Evolutionary conservation across 1,140 invertebrate species (phyloP).

Genomic region (Drosophila insularis): DNA sequence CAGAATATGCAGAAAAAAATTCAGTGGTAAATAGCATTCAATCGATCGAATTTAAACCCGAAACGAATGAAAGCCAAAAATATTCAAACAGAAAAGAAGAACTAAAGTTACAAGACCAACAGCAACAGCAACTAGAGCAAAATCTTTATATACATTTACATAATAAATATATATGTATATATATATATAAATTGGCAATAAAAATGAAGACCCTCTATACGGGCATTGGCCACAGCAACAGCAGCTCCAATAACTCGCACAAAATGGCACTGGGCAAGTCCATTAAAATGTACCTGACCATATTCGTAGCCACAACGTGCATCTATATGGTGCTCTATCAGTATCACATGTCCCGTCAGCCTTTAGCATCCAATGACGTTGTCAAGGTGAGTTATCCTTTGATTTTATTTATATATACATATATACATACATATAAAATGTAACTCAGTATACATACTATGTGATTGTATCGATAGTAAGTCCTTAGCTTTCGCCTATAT

Average conservation of each 20-base stretch:
- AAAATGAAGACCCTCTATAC: slow-evolving; percentile 41
- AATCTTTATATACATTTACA: not conserved
- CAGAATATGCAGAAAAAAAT: slow-evolving; percentile 28
- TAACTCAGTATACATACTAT: too few relatives aligned
- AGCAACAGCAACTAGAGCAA: slow-evolving; percentile 13
- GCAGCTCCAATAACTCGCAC: slow-evolving; percentile 33
- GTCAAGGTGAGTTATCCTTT: slow-evolving; percentile 66
- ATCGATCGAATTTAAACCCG: slow-evolving; percentile 31
- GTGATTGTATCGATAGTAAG: too few relatives aligned
- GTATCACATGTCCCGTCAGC: slow-evolving; percentile 75
- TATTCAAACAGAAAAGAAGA: slow-evolving; percentile 42
- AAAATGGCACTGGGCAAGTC: slow-evolving; percentile 80
- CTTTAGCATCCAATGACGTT: slow-evolving; percentile 60
- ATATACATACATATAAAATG: not conserved
- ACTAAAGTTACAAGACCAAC: slow-evolving; percentile 1
- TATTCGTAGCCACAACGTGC: slow-evolving; percentile 81
- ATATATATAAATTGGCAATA: not conserved
- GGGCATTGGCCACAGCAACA: slow-evolving; percentile 26
- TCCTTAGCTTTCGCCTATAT: not conserved
- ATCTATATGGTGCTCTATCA: slow-evolving; percentile 82
- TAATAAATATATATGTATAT: not conserved
- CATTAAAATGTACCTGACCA: slow-evolving; percentile 83
- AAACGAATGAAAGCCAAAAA: slow-evolving; percentile 73
- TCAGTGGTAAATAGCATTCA: slow-evolving; percentile 28
- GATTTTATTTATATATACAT: not conserved